phyloP scores from a whole-genome alignment of 2,888 invertebrate genomes.

The Heliconius sara region DNA sequence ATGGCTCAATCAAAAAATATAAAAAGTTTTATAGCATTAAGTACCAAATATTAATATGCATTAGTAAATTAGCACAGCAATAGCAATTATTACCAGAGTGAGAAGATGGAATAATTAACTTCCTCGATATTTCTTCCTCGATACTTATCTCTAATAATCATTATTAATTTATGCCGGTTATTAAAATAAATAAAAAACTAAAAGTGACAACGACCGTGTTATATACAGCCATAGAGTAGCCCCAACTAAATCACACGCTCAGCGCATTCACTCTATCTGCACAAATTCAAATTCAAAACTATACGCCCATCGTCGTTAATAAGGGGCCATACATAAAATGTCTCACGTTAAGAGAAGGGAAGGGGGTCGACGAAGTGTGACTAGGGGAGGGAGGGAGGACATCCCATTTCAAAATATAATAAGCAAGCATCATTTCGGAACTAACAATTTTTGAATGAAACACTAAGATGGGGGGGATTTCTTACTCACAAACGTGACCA shows the following conservation, averaged over 20 bases:
- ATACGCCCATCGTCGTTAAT: conserved; percentile 4
- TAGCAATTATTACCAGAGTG: neutral
- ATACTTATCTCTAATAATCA: too few species aligned
- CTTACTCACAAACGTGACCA: neutral
- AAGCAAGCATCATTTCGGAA: neutral
- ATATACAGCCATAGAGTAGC: conserved; percentile 61
- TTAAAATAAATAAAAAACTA: neutral
- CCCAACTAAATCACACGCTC: conserved; percentile 49
- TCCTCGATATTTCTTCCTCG: too few species aligned
- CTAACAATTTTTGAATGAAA: neutral
- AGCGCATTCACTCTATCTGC: conserved; percentile 44
- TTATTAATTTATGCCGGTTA: neutral
- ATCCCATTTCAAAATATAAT: neutral
- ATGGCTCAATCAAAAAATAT: neutral
- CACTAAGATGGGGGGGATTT: neutral
- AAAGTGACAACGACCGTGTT: conserved; percentile 53
- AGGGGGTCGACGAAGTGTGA: neutral
- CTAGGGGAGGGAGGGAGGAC: neutral
- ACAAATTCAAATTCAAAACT: conserved; percentile 28
- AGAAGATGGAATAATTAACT: neutral
- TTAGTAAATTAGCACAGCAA: neutral
- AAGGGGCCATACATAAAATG: neutral
- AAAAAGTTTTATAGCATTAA: neutral
- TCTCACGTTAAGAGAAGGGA: neutral
- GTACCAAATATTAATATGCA: neutral